Evolutionary conservation across 2,888 invertebrate genomes (phyloP).

Genomic region (Erpobdella octoculata): DNA sequence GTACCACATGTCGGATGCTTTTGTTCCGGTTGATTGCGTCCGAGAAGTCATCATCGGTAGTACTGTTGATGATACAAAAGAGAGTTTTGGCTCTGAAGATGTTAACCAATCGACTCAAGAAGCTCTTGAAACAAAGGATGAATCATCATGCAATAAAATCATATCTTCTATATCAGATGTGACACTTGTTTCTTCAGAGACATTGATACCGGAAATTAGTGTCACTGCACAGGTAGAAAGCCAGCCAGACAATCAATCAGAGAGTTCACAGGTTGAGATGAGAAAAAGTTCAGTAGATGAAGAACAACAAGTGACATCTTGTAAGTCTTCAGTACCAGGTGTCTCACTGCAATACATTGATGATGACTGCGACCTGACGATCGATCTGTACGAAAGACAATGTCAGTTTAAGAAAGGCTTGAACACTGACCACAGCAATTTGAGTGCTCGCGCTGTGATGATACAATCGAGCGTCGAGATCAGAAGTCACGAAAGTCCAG

Average conservation of each 20-base stretch:
- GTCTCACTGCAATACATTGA: slow-evolving; percentile 60
- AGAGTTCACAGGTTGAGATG: not conserved
- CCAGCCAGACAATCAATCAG: not conserved
- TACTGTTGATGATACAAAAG: not conserved
- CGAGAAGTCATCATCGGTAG: not conserved
- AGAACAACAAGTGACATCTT: slow-evolving; percentile 14
- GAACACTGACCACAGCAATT: slow-evolving; percentile 11
- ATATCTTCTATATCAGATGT: slow-evolving; percentile 4
- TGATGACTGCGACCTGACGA: slow-evolving; percentile 51
- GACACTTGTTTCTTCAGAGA: slow-evolving; percentile 14
- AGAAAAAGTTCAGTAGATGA: too few species aligned
- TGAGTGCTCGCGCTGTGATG: slow-evolving; percentile 8
- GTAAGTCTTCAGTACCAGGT: slow-evolving; percentile 50
- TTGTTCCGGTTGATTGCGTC: not conserved
- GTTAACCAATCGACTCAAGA: not conserved
- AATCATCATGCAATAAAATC: not conserved
- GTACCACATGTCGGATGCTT: not conserved
- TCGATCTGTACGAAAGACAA: slow-evolving; percentile 24
- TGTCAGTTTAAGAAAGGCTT: not conserved
- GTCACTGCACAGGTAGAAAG: not conserved
- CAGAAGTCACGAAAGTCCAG: not conserved
- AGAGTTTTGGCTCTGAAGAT: not conserved
- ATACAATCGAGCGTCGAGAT: not conserved
- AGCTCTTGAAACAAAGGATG: not conserved
- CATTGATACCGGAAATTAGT: not conserved